Evolutionary conservation across 2,797 vertebrate species (phyloP).

Genomic region (Phoeniculus purpureus): DNA sequence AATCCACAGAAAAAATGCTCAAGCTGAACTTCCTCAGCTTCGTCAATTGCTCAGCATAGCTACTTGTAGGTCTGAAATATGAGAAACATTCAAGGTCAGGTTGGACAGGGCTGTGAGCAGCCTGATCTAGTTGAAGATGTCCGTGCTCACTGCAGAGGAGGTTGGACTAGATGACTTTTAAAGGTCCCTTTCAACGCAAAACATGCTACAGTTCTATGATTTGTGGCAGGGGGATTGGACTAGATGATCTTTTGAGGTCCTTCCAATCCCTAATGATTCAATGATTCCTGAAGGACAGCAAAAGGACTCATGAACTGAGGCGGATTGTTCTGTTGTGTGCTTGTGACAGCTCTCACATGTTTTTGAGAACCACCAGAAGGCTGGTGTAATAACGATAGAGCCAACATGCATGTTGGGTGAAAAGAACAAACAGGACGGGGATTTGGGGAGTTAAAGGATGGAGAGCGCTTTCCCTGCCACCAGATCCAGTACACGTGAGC

Average conservation of each 20-base stretch:
- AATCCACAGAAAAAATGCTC: background rate
- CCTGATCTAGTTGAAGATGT: too few species aligned
- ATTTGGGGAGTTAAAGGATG: fast-evolving
- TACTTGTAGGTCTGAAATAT: too few species aligned
- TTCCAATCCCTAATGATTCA: too few species aligned
- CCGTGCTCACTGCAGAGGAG: too few species aligned
- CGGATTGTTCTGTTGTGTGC: background rate
- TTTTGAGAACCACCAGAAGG: background rate
- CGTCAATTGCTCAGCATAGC: too few species aligned
- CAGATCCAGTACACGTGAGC: fast-evolving
- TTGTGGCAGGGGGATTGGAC: too few species aligned
- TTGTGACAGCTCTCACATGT: fast-evolving
- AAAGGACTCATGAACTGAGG: background rate
- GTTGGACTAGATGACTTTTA: too few species aligned
- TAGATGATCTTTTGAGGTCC: too few species aligned
- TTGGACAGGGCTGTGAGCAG: too few species aligned
- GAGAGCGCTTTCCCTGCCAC: background rate
- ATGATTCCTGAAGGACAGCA: background rate
- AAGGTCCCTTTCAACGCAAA: too few species aligned
- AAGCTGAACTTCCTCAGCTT: background rate
- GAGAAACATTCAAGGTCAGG: too few species aligned
- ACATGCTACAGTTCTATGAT: too few species aligned
- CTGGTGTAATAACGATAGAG: background rate
- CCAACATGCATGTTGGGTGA: fast-evolving
- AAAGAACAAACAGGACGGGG: background rate